Evolutionary conservation across 2,888 invertebrate genomes (phyloP).

Genomic region (Deilephila elpenor): DNA sequence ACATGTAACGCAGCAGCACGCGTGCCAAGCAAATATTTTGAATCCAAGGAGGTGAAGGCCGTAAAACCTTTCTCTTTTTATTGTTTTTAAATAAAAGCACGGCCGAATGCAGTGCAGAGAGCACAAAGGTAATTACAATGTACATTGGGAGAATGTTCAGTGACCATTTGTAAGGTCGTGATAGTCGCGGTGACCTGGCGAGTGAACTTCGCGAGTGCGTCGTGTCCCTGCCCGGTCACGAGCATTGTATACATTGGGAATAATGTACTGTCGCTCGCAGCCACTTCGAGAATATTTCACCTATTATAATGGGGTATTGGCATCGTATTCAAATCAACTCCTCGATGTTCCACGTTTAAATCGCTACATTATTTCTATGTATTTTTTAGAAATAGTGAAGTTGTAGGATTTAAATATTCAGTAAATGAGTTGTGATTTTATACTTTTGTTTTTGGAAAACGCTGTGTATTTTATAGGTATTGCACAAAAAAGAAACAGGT

Average conservation of each 20-base stretch:
- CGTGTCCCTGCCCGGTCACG: slow-evolving; percentile 45
- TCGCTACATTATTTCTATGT: neutral
- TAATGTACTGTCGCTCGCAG: slow-evolving; percentile 29
- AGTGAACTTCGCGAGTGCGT: slow-evolving; percentile 52
- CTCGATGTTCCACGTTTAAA: neutral
- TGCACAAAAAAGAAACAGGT: too few species aligned
- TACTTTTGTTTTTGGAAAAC: too few species aligned
- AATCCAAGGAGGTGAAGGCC: slow-evolving; percentile 30
- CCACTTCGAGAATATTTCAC: neutral
- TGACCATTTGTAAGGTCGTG: slow-evolving; percentile 54
- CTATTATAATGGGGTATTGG: neutral
- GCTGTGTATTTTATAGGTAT: too few species aligned
- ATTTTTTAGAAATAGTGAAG: neutral
- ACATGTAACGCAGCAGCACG: neutral
- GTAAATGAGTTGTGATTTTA: too few species aligned
- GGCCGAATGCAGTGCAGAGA: slow-evolving; percentile 35
- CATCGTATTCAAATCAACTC: neutral
- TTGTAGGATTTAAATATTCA: too few species aligned
- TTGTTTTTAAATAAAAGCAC: slow-evolving; percentile 31
- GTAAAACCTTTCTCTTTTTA: slow-evolving; percentile 34
- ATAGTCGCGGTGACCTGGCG: slow-evolving; percentile 50
- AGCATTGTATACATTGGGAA: slow-evolving; percentile 36
- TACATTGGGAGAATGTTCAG: slow-evolving; percentile 39
- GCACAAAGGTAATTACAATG: slow-evolving; percentile 35
- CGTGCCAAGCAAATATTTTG: slow-evolving; percentile 23